These are phyloP conservation scores for Zeus faber DNA, from an alignment of 2,113 vertebrate genomes.

Conservation along the genomic window DNA sequence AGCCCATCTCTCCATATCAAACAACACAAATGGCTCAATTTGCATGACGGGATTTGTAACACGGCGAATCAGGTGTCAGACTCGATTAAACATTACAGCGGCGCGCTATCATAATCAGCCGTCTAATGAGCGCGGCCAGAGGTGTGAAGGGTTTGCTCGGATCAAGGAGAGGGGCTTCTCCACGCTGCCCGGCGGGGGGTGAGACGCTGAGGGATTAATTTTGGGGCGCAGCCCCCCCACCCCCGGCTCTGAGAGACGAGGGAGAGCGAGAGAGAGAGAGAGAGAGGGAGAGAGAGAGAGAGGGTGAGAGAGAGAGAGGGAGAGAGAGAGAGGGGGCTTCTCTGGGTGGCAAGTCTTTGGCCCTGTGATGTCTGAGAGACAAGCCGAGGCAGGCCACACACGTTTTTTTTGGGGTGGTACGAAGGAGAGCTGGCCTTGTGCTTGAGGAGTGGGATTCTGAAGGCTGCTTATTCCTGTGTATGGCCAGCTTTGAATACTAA, in stretches of 20 bases:
- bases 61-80: slow-evolving; percentile 99
- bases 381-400: slow-evolving; percentile 85
- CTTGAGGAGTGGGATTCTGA: slow-evolving; percentile 85
- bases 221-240: slow-evolving; percentile 67
- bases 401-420: slow-evolving; percentile 79
- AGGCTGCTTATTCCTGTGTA: slow-evolving; percentile 89
- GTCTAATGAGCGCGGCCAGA: slow-evolving; percentile 88
- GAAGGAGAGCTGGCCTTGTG: slow-evolving; percentile 85
- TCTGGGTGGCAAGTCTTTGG: slow-evolving; percentile 84
- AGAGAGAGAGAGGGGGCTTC: slow-evolving; percentile 85
- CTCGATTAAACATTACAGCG: slow-evolving; percentile 99
- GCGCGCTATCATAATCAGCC: slow-evolving; percentile 98
- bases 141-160: slow-evolving; percentile 77
- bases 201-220: slow-evolving; percentile 61
- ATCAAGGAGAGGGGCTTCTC: slow-evolving; percentile 81
- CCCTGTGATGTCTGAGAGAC: slow-evolving; percentile 76
- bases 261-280: slow-evolving; percentile 66
- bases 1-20: slow-evolving; percentile 99
- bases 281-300: not conserved
- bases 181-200: slow-evolving; percentile 87
- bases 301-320: slow-evolving; percentile 16
- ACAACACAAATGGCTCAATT: slow-evolving; percentile 99
- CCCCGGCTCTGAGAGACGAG: slow-evolving; percentile 81
- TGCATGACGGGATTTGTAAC: slow-evolving; percentile 99
- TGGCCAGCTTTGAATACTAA: slow-evolving; percentile 92